Evolutionary conservation across 2,113 vertebrate genomes (phyloP).

Genomic region (Steatornis caripensis): DNA sequence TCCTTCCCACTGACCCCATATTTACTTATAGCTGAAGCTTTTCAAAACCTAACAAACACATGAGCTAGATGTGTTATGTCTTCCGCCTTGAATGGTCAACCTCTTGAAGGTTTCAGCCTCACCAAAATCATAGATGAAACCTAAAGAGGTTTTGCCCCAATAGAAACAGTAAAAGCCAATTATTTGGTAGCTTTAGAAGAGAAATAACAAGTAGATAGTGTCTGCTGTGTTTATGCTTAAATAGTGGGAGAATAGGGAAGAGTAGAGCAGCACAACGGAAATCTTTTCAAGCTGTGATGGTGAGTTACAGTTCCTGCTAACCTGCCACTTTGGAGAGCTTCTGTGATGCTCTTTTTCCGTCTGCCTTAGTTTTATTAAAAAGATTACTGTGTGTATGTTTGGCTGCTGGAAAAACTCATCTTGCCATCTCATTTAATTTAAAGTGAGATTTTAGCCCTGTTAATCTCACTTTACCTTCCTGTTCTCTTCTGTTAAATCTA

Average conservation of each 20-base stretch:
- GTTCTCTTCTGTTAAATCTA: neutral
- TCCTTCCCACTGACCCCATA: neutral
- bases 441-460: neutral
- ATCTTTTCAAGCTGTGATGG: neutral
- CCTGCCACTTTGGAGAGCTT: neutral
- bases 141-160: neutral
- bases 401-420: neutral
- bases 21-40: neutral
- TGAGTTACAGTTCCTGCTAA: neutral
- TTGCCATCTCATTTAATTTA: neutral
- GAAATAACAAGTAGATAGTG: neutral
- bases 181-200: neutral
- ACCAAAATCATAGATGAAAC: neutral
- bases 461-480: neutral
- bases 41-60: rapidly evolving
- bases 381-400: neutral
- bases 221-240: neutral
- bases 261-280: neutral
- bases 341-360: neutral
- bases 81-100: neutral
- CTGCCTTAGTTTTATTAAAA: neutral
- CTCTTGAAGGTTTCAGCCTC: neutral
- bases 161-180: neutral
- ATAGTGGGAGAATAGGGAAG: neutral
- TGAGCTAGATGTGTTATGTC: neutral